These are phyloP conservation scores for Latrodectus hesperus DNA, from an alignment of 2,888 invertebrate genomes.

Conservation along the genomic window DNA sequence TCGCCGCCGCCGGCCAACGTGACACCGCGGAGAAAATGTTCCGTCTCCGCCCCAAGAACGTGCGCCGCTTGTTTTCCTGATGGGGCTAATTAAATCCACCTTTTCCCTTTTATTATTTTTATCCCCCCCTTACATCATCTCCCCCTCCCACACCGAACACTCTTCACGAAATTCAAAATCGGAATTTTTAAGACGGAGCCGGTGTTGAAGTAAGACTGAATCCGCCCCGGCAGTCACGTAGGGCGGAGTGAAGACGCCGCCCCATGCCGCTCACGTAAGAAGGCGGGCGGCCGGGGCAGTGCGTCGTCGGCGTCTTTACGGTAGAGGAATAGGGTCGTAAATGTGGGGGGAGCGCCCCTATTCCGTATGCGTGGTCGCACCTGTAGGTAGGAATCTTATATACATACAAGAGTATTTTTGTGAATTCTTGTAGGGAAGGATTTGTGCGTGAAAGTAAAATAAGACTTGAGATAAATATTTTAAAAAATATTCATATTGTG, in stretches of 20 bases:
- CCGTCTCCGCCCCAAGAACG: background rate
- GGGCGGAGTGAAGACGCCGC: conserved; percentile 3
- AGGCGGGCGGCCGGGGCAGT: background rate
- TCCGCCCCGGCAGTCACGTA: conserved; percentile 16
- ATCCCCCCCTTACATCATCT: background rate
- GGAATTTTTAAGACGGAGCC: background rate
- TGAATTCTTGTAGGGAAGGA: too few species aligned
- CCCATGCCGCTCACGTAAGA: conserved; percentile 5
- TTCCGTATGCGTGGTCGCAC: conserved; percentile 19
- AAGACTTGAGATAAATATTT: too few species aligned
- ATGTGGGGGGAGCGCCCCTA: background rate
- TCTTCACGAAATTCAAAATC: background rate
- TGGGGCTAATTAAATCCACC: conserved; percentile 41
- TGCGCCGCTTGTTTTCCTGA: conserved; percentile 23
- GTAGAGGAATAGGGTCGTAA: conserved; percentile 4
- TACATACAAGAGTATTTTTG: too few species aligned
- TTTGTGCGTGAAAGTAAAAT: too few species aligned
- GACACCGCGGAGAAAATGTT: conserved; percentile 1
- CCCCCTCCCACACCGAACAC: too few species aligned
- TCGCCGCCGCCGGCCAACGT: background rate
- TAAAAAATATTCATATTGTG: too few species aligned
- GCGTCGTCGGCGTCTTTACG: background rate
- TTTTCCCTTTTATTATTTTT: background rate
- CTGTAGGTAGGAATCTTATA: background rate
- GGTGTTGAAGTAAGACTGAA: background rate